These are phyloP conservation scores for Oncorhynchus masou DNA, from an alignment of 2,113 vertebrate species.

Conservation along the genomic window DNA sequence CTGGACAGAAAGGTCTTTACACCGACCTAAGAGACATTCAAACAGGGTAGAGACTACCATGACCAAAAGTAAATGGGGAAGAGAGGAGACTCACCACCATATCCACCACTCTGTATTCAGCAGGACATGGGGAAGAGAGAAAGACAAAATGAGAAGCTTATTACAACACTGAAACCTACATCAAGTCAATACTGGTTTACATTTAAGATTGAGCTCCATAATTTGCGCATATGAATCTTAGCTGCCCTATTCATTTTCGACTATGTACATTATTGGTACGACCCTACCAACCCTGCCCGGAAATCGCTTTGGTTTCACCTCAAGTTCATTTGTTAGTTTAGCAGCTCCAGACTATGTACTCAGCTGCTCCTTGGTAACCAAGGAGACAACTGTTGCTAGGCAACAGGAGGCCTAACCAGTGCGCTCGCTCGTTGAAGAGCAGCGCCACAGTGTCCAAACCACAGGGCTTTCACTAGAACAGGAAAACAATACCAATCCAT, in stretches of 20 bases:
- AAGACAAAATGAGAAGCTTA: neutral
- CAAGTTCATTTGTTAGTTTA: conserved; percentile 52
- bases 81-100: conserved; percentile 86
- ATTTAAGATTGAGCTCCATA: neutral
- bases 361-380: conserved; percentile 71
- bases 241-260: neutral
- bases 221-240: neutral
- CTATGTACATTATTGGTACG: conserved; percentile 10
- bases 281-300: conserved; percentile 37
- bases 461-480: conserved; percentile 52
- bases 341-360: conserved; percentile 67
- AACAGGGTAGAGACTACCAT: neutral
- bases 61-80: neutral
- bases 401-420: conserved; percentile 72
- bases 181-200: neutral
- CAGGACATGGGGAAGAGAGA: conserved; percentile 43
- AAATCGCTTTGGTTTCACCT: conserved; percentile 52
- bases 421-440: conserved; percentile 51
- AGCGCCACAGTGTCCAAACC: conserved; percentile 43
- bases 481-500: conserved; percentile 47
- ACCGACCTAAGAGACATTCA: neutral
- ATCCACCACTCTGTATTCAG: conserved; percentile 82
- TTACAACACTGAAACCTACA: neutral
- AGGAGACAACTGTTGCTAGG: conserved; percentile 77
- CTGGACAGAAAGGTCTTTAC: neutral